phyloP scores from a whole-genome alignment of 2,113 vertebrate genomes.

The Romanogobio albipinnatus region DNA sequence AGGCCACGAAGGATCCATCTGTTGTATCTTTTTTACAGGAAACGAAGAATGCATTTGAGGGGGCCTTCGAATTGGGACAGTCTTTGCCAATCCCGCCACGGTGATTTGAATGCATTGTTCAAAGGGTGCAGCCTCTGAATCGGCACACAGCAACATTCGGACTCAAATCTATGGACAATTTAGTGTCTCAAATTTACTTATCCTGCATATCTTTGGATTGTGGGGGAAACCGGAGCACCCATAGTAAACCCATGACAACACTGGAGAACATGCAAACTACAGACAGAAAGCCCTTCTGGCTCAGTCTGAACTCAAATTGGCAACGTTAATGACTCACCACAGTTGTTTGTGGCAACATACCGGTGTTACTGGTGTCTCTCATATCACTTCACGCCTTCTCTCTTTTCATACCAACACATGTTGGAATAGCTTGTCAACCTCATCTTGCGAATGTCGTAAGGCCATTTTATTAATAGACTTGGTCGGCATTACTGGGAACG shows the following conservation, averaged over 20 bases:
- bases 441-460: not conserved
- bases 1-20: too few species aligned
- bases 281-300: not conserved
- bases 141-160: not conserved
- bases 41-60: too few species aligned
- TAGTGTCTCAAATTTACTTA: not conserved
- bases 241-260: not conserved
- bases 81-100: too few species aligned
- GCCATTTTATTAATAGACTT: not conserved
- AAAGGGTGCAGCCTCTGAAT: too few species aligned
- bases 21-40: too few species aligned
- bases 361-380: not conserved
- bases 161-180: not conserved
- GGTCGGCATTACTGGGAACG: too few species aligned
- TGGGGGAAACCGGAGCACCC: not conserved
- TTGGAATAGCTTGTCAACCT: not conserved
- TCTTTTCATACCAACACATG: not conserved
- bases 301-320: not conserved
- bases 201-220: not conserved
- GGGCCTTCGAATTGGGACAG: too few species aligned
- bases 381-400: not conserved
- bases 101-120: too few species aligned
- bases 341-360: not conserved
- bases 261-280: not conserved
- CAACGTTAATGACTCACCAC: not conserved